Evolutionary conservation across 2,888 invertebrate genomes (phyloP), one percentile per base, ranked within the genome.

Genomic region (Periphyllus acericola): DNA sequence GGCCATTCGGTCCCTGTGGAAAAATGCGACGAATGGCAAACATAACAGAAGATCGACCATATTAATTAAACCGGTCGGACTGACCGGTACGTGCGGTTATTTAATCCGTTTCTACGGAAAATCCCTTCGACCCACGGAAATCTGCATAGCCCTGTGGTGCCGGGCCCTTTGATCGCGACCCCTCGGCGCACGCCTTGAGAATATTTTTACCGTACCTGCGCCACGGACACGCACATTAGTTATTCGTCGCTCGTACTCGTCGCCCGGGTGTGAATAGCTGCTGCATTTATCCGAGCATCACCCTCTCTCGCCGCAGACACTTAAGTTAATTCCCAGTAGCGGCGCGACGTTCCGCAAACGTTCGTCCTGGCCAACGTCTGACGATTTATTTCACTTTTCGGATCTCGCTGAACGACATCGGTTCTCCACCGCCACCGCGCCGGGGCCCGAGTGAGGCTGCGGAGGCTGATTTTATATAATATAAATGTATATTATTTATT

Each of bases 211-310:
- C 79, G 40, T 74, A 36, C 34, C 74, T 29, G 9, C 52, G 34
- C 29, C 14, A 40, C 8, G 32, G 40, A 19, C 8, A 40, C 71
- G 25, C 52, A 21, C 72, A 86, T 86, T 81, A 81, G 34, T 55
- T 81, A 87, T 87, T 87, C 87, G 81, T 60, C 17, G 36, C 81
- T 80, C 80, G 86, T 86, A 86, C 71, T 52, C 60, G 60, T 60
- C 81, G 66, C 34, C 74, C 36, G 81, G 80, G 72, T 81, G 81
- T 46, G 75, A 87, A 87, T 87, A 74, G 74, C 72, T 66, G 46
- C 14, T 19, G 74, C 74, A 66, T 87, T 87, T 66, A 66, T 74
- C 80, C 60, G 80, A 36, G 40, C n/a, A 29, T 72, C 17, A 36
- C 19, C 17, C 71, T 34, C 46, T 60, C 76, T 25, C 32, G 60